Conservation (phyloP, 2,113 vertebrate species). For the Crocuta crocuta region DNA sequence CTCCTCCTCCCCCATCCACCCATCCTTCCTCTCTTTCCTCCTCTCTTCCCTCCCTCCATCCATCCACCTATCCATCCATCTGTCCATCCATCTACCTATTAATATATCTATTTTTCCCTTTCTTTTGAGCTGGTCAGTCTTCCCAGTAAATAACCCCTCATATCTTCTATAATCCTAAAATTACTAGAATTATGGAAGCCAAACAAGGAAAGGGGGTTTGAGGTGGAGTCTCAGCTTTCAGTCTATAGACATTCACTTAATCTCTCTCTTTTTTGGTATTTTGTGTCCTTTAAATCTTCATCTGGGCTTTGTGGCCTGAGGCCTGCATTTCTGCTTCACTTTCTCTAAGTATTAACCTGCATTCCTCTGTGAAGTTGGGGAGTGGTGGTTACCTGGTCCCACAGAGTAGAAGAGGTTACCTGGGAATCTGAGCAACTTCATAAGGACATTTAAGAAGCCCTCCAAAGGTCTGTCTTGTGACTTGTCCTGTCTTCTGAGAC, state of each 20-base stretch:
- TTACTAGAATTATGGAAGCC: neutral
- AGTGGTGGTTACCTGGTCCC: neutral
- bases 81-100: neutral
- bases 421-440: neutral
- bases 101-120: neutral
- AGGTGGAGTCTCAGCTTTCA: neutral
- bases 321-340: neutral
- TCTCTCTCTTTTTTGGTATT: neutral
- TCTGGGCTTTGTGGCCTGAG: neutral
- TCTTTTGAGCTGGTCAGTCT: neutral
- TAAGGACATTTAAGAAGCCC: neutral
- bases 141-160: neutral
- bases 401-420: neutral
- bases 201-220: neutral
- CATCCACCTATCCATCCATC: neutral
- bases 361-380: neutral
- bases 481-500: neutral
- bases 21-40: too few species aligned
- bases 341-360: neutral
- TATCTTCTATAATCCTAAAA: neutral
- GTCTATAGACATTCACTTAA: neutral
- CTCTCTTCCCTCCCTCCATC: neutral
- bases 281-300: neutral
- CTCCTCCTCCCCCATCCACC: fast-evolving
- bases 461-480: neutral